Evolutionary conservation across 2,797 vertebrate species (phyloP).

Genomic region (Gymnodraco acuticeps): DNA sequence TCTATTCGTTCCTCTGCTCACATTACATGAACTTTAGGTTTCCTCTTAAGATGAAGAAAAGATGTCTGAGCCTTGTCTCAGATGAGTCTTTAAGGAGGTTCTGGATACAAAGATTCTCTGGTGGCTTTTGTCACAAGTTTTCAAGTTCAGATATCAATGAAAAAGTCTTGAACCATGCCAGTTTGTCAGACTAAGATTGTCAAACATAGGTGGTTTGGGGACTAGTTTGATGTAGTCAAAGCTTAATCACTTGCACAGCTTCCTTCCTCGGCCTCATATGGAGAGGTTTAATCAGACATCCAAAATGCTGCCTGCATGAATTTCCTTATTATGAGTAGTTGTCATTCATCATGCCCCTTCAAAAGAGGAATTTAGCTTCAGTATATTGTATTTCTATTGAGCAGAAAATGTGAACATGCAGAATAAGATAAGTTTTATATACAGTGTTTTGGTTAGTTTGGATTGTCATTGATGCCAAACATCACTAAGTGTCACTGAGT

Average conservation of each 20-base stretch:
- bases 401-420: conserved; percentile 16
- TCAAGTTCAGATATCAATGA: conserved; percentile 65
- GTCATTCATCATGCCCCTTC: conserved; percentile 41
- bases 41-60: conserved; percentile 70
- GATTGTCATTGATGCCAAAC: conserved; percentile 43
- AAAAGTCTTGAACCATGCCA: conserved; percentile 50
- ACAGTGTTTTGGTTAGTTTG: conserved; percentile 38
- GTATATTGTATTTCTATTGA: conserved; percentile 11
- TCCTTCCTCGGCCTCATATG: conserved; percentile 38
- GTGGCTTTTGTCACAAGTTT: conserved; percentile 64
- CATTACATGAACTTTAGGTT: conserved; percentile 64
- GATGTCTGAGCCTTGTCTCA: conserved; percentile 56
- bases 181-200: conserved; percentile 69
- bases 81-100: conserved; percentile 54
- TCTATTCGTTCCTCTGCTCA: conserved; percentile 36
- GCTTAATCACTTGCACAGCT: conserved; percentile 43
- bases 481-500: conserved; percentile 36
- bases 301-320: conserved; percentile 34
- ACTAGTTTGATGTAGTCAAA: conserved; percentile 55
- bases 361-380: conserved; percentile 12
- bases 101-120: conserved; percentile 61
- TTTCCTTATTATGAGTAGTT: conserved; percentile 43
- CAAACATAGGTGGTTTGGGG: conserved; percentile 35
- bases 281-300: conserved; percentile 47
- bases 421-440: conserved; percentile 30